These are phyloP conservation scores for Bombus difficillimus DNA, from an alignment of 1,140 invertebrate species.

Conservation along the genomic window DNA sequence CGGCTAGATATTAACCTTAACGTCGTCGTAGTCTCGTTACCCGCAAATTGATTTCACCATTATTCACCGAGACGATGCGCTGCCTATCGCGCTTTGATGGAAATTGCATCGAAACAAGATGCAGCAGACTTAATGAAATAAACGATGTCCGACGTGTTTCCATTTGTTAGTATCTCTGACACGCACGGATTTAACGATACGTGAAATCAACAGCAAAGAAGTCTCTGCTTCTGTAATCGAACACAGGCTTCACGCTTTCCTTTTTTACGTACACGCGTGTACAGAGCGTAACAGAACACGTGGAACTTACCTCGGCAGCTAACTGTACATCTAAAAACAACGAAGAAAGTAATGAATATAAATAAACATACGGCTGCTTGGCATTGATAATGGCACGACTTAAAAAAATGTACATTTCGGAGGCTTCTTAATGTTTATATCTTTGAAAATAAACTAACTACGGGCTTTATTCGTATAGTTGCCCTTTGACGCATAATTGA, in stretches of 20 bases:
- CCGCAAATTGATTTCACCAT: constrained; percentile 45
- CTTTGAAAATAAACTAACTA: too few relatives aligned
- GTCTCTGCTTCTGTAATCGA: background rate
- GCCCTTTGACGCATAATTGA: too few relatives aligned
- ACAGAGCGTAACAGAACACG: too few relatives aligned
- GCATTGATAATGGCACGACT: too few relatives aligned
- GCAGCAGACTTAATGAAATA: constrained; percentile 19
- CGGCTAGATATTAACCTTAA: constrained; percentile 38
- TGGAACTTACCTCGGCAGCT: too few relatives aligned
- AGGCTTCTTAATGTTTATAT: too few relatives aligned
- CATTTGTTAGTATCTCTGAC: background rate
- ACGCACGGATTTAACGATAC: background rate
- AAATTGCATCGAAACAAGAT: background rate
- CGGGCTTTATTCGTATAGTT: accelerated
- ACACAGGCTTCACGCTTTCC: background rate
- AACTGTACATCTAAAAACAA: too few relatives aligned
- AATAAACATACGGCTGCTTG: too few relatives aligned
- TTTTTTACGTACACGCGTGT: background rate
- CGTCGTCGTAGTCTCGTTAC: constrained; percentile 42
- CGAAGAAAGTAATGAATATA: too few relatives aligned
- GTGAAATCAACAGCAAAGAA: background rate
- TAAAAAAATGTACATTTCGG: too few relatives aligned
- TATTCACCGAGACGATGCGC: constrained; percentile 24
- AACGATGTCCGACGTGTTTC: background rate
- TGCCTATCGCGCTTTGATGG: constrained; percentile 31